Evolutionary conservation across 2,888 invertebrate genomes (phyloP).

Genomic region (Chloroclystis v-ata): DNA sequence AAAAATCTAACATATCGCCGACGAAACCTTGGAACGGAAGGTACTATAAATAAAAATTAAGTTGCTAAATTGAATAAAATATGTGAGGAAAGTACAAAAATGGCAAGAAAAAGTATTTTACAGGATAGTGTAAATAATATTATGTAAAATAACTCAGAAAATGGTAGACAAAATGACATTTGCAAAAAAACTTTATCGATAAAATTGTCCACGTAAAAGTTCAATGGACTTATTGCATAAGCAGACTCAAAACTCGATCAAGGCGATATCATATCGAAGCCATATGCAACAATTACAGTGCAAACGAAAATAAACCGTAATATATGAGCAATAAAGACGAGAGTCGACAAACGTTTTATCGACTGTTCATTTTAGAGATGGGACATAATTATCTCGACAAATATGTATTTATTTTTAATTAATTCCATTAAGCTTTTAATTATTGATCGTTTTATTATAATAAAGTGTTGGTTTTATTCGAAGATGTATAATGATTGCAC

Average conservation of each 20-base stretch:
- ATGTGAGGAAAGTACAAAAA: too few relatives aligned
- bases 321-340: constrained; percentile 7
- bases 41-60: too few relatives aligned
- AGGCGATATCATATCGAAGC: constrained; percentile 53
- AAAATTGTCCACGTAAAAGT: constrained; percentile 32
- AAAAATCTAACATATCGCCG: too few relatives aligned
- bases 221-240: constrained; percentile 65
- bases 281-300: constrained; percentile 19
- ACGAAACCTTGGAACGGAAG: too few relatives aligned
- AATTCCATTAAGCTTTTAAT: constrained; percentile 13
- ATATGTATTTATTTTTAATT: constrained; percentile 14
- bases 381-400: constrained; percentile 9
- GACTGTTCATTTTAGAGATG: not conserved
- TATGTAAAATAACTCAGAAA: too few relatives aligned
- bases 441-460: constrained; percentile 10
- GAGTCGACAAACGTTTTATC: not conserved
- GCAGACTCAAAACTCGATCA: constrained; percentile 65
- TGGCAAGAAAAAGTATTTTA: too few relatives aligned
- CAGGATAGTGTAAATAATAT: too few relatives aligned
- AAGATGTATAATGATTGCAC: constrained; percentile 5
- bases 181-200: constrained; percentile 8
- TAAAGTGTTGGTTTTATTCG: constrained; percentile 19
- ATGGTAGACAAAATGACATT: not conserved
- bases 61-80: too few relatives aligned
- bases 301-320: constrained; percentile 20